Percentiles rank a stretch among this genome's conserved stretches.
These are phyloP conservation scores for Xestia sexstrigata DNA, from an alignment of 2,888 invertebrate species.

Conservation along the genomic window DNA sequence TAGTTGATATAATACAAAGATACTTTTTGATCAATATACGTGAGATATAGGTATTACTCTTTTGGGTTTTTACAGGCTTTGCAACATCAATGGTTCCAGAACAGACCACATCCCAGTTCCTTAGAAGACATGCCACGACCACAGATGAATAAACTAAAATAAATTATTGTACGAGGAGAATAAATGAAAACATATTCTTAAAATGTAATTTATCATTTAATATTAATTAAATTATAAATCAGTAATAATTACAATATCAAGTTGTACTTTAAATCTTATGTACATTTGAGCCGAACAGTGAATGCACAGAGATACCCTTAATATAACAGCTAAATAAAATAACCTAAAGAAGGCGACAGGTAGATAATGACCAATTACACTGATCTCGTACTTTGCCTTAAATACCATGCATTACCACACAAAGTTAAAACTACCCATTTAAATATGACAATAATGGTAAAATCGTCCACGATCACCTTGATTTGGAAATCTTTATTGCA, in stretches of 20 bases:
- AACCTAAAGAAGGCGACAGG: constrained; percentile 50
- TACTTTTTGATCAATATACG: no score
- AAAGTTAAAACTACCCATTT: constrained; percentile 48
- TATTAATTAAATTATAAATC: constrained; percentile 72
- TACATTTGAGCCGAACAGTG: constrained; percentile 78
- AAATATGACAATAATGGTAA: constrained; percentile 52
- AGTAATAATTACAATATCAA: constrained; percentile 79
- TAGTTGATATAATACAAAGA: no score
- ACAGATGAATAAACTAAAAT: constrained; percentile 76
- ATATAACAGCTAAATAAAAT: constrained; percentile 59
- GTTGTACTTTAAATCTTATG: constrained; percentile 82
- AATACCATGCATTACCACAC: constrained; percentile 45
- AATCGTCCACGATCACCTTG: constrained; percentile 48
- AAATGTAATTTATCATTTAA: constrained; percentile 74
- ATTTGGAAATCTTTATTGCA: constrained; percentile 51
- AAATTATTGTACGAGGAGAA: constrained; percentile 58
- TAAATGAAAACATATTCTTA: constrained; percentile 55
- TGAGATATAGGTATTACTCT: not conserved
- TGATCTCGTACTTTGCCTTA: constrained; percentile 23
- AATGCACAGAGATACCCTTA: constrained; percentile 64
- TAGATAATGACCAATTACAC: constrained; percentile 42
- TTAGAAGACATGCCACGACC: constrained; percentile 93
- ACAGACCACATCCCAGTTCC: constrained; percentile 92
- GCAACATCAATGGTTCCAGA: constrained; percentile 93
- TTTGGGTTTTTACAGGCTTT: constrained; percentile 91